Conservation (phyloP, 2,888 invertebrate species). For the Carpatolechia fugitivella region DNA sequence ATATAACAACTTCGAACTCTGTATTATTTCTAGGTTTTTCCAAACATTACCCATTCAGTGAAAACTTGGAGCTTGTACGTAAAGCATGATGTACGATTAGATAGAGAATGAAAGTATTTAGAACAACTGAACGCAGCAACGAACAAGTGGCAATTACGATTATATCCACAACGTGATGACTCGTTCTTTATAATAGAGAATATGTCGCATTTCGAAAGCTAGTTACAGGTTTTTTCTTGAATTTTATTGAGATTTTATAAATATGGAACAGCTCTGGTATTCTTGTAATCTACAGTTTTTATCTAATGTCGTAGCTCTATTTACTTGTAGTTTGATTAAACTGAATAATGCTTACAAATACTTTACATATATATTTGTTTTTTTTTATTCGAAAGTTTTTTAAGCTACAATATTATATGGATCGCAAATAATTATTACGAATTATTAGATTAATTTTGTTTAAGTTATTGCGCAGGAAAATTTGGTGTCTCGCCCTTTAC, state of each 20-base stretch:
- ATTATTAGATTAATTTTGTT: too few relatives aligned
- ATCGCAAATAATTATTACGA: too few relatives aligned
- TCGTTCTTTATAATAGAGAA: not conserved
- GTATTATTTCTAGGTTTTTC: not conserved
- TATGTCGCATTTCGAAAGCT: not conserved
- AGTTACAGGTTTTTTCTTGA: not conserved
- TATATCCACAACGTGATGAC: not conserved
- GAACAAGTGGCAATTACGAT: not conserved
- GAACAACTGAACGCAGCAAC: not conserved
- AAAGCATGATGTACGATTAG: not conserved
- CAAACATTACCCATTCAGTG: not conserved
- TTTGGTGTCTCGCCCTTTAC: too few relatives aligned
- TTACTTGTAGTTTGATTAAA: too few relatives aligned
- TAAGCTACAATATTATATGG: too few relatives aligned
- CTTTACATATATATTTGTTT: too few relatives aligned
- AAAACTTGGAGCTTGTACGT: not conserved
- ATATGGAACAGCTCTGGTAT: too few relatives aligned
- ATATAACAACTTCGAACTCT: not conserved
- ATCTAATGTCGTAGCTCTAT: too few relatives aligned
- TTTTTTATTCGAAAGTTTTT: too few relatives aligned
- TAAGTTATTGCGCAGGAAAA: too few relatives aligned
- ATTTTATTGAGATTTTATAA: not conserved
- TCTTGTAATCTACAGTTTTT: too few relatives aligned
- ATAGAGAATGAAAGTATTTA: constrained; percentile 5
- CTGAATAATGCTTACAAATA: too few relatives aligned